These are phyloP conservation scores for Amphipoea lucens DNA, from an alignment of 2,888 invertebrate genomes.

Conservation along the genomic window DNA sequence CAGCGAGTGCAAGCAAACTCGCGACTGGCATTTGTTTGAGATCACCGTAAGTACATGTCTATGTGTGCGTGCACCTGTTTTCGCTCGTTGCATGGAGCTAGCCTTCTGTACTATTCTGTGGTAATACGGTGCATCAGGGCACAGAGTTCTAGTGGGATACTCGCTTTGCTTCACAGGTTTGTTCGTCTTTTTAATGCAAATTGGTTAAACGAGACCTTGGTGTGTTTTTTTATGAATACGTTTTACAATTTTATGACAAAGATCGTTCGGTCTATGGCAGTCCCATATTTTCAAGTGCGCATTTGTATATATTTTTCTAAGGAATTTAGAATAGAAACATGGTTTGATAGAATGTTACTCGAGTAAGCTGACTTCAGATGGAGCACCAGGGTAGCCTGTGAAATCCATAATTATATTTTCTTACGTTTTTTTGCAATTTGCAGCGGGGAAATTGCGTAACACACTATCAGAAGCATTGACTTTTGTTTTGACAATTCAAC, in stretches of 20 bases:
- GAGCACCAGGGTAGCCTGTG: no score
- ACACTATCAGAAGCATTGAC: no score
- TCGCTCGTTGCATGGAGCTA: fast-evolving
- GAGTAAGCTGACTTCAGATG: neutral
- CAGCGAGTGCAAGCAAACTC: neutral
- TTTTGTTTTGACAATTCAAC: no score
- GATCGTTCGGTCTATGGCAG: neutral
- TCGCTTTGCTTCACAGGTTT: constrained; percentile 19
- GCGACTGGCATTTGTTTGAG: neutral
- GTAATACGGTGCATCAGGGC: constrained; percentile 31
- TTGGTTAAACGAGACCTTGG: neutral
- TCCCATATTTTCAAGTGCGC: neutral
- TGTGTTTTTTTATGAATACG: neutral
- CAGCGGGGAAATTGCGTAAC: no score
- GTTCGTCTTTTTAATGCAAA: constrained; percentile 23
- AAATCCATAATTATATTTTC: no score
- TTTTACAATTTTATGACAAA: no score
- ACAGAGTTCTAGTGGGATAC: constrained; percentile 7
- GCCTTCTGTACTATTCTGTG: constrained; percentile 3
- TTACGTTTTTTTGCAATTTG: no score
- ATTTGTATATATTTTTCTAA: neutral
- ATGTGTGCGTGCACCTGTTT: neutral
- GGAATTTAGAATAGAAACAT: neutral
- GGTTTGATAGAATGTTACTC: neutral
- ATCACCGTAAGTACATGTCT: no score